phyloP scores from a whole-genome alignment of 2,113 vertebrate species.

The Callorhinus ursinus region DNA sequence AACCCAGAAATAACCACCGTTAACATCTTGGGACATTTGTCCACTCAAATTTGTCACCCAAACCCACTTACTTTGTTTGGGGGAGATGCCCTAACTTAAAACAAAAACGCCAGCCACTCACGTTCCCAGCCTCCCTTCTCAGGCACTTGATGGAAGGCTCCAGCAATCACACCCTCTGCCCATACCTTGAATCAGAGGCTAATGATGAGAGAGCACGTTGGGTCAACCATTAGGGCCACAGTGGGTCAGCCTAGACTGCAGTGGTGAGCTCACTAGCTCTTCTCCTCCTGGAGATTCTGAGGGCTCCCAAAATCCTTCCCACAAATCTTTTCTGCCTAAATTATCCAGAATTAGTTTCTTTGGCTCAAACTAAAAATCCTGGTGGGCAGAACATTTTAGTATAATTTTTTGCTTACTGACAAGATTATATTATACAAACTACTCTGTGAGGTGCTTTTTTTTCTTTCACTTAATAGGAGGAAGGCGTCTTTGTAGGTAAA shows the following conservation, averaged over 20 bases:
- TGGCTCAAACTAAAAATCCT: background rate
- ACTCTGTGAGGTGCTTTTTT: background rate
- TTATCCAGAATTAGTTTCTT: background rate
- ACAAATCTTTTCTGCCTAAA: background rate
- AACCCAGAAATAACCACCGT: background rate
- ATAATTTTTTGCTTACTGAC: background rate
- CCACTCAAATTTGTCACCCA: background rate
- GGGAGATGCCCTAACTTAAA: background rate
- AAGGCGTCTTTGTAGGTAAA: background rate
- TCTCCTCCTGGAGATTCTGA: background rate
- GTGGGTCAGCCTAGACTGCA: background rate
- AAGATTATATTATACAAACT: background rate
- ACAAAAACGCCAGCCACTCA: background rate
- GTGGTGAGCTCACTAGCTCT: background rate
- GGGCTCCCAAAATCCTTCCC: background rate
- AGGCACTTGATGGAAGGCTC: accelerated
- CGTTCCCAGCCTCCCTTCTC: background rate
- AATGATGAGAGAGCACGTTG: background rate
- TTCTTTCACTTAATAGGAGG: background rate
- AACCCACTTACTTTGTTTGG: background rate
- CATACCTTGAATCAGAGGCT: conserved; percentile 1
- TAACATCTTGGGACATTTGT: background rate
- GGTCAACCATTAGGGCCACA: background rate
- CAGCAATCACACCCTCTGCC: background rate
- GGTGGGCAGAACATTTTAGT: background rate